Evolutionary conservation across 2,113 vertebrate genomes (phyloP).

Genomic region (Syrrhaptes paradoxus): DNA sequence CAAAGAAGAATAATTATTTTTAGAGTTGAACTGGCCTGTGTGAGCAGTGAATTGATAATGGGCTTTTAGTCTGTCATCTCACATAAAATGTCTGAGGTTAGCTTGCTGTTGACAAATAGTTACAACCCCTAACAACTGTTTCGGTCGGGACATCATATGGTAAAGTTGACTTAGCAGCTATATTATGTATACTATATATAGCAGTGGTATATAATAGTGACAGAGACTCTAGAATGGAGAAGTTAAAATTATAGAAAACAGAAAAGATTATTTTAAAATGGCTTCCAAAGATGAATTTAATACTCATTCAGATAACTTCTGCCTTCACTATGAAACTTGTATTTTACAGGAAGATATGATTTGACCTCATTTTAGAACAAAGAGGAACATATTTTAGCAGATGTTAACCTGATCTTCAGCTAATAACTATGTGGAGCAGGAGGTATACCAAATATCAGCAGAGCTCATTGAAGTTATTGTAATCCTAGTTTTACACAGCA

Average conservation of each 20-base stretch:
- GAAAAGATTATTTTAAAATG: background rate
- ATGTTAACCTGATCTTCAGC: background rate
- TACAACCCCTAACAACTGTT: background rate
- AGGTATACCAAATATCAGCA: background rate
- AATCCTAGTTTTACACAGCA: background rate
- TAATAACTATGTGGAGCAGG: background rate
- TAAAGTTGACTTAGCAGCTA: background rate
- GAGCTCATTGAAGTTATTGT: background rate
- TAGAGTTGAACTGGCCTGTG: background rate
- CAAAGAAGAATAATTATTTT: background rate
- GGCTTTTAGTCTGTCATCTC: background rate
- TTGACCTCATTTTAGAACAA: background rate
- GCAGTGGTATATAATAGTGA: background rate
- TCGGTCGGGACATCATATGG: background rate
- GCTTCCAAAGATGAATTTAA: background rate
- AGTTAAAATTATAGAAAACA: background rate
- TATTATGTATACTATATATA: background rate
- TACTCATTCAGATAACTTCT: background rate
- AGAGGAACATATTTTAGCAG: background rate
- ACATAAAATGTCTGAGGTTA: background rate
- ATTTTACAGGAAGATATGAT: background rate
- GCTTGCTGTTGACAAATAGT: background rate
- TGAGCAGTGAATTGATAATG: background rate
- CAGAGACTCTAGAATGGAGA: background rate
- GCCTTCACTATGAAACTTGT: background rate